phyloP scores from a whole-genome alignment of 2,113 vertebrate genomes.

The Amblyopsis rosae region DNA sequence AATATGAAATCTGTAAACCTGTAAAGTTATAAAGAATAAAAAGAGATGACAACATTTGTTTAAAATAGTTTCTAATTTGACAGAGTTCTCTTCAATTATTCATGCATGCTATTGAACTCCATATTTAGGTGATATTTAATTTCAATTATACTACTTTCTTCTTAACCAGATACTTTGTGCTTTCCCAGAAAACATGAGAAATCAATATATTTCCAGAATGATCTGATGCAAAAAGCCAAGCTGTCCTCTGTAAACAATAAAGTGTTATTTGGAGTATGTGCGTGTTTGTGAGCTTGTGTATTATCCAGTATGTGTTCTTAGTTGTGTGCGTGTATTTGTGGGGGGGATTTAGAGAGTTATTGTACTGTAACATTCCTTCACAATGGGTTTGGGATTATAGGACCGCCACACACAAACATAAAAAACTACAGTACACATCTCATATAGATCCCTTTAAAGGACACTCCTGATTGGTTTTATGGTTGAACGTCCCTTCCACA shows the following conservation, averaged over 20 bases:
- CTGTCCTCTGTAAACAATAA: background rate
- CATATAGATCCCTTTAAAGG: too few relatives aligned
- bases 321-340: background rate
- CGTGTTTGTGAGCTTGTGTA: background rate
- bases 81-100: constrained; percentile 28
- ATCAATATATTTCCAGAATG: constrained; percentile 13
- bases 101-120: constrained; percentile 20
- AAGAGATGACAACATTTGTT: background rate
- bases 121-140: background rate
- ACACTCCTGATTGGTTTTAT: too few relatives aligned
- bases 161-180: constrained; percentile 9
- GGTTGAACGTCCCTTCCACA: too few relatives aligned
- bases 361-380: too few relatives aligned
- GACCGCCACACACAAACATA: too few relatives aligned
- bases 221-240: constrained; percentile 14
- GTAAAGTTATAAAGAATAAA: background rate
- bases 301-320: background rate
- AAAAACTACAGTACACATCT: too few relatives aligned
- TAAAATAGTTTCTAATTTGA: background rate
- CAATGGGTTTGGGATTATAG: too few relatives aligned
- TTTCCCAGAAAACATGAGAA: constrained; percentile 24
- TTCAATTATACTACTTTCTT: background rate
- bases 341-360: background rate
- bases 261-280: background rate
- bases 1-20: background rate